Conservation (phyloP, 1,140 invertebrate species). For the Drosophila oshimai region DNA sequence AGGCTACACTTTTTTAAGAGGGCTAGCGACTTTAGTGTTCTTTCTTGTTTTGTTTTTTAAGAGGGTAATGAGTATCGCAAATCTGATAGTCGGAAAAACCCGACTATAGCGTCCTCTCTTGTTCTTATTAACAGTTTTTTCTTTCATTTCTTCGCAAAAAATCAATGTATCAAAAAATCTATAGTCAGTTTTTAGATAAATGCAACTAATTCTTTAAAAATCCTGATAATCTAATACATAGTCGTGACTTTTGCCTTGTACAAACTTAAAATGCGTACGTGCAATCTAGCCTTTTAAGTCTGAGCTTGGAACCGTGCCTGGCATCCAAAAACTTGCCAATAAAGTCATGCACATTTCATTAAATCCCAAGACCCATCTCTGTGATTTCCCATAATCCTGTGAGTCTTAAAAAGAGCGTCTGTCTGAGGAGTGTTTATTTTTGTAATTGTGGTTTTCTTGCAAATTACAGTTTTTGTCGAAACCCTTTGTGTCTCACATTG, state of each 20-base stretch:
- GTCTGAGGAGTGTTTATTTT: conserved; percentile 40
- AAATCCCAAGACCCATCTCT: background rate
- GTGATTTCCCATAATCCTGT: conserved; percentile 32
- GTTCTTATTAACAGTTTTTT: too few relatives aligned
- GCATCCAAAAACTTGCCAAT: conserved; percentile 58
- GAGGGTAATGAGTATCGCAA: too few relatives aligned
- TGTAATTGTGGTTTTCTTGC: conserved; percentile 54
- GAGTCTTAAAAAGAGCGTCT: conserved; percentile 26
- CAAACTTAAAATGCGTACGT: conserved; percentile 16
- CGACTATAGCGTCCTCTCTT: too few relatives aligned
- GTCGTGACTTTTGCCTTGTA: background rate
- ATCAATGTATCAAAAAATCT: too few relatives aligned
- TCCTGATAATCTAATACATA: background rate
- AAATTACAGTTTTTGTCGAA: conserved; percentile 48
- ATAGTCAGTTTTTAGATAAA: too few relatives aligned
- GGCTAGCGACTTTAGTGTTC: too few relatives aligned
- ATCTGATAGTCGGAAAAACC: too few relatives aligned
- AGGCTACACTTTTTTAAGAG: too few relatives aligned
- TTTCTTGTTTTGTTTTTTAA: too few relatives aligned
- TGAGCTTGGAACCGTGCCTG: conserved; percentile 42
- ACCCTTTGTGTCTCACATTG: conserved; percentile 10
- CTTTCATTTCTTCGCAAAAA: too few relatives aligned
- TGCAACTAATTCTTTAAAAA: background rate
- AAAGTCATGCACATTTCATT: conserved; percentile 37
- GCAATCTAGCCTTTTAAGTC: conserved; percentile 26